A percentile compares a stretch with the other conserved stretches of the same genome.
Conservation (phyloP, 2,888 invertebrate genomes). For the Sphinx pinastri region DNA sequence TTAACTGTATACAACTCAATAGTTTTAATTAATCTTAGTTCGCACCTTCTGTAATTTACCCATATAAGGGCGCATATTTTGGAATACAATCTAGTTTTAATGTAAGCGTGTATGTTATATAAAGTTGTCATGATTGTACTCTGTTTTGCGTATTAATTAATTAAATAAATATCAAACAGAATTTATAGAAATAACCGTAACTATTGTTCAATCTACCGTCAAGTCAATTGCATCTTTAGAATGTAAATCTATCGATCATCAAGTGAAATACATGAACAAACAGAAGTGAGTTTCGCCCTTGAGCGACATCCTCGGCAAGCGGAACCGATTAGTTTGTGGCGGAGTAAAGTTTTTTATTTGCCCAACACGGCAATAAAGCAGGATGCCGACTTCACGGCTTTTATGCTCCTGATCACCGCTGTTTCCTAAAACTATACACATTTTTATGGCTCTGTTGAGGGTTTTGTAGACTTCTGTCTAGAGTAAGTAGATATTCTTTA, state of each 20-base stretch:
- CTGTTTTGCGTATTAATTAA: too few relatives aligned
- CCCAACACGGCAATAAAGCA: constrained; percentile 68
- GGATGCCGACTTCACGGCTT: constrained; percentile 78
- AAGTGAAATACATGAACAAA: background rate
- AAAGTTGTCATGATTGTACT: too few relatives aligned
- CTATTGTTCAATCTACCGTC: constrained; percentile 36
- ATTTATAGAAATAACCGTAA: background rate
- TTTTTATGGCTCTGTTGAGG: background rate
- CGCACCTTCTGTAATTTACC: too few relatives aligned
- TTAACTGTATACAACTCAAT: too few relatives aligned
- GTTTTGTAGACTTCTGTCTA: background rate
- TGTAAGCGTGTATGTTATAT: too few relatives aligned
- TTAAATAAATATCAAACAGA: too few relatives aligned
- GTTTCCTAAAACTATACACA: constrained; percentile 54
- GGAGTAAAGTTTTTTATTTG: constrained; percentile 62
- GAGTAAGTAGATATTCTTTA: too few relatives aligned
- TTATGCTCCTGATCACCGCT: constrained; percentile 69
- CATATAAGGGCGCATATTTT: too few relatives aligned
- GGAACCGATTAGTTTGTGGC: constrained; percentile 72
- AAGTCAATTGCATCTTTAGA: constrained; percentile 32
- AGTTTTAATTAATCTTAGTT: too few relatives aligned
- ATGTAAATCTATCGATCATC: constrained; percentile 24
- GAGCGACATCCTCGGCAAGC: constrained; percentile 79
- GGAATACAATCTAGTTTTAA: too few relatives aligned
- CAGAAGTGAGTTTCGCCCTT: constrained; percentile 74